phyloP scores from a whole-genome alignment of 2,797 vertebrate genomes.

The Characodon lateralis region DNA sequence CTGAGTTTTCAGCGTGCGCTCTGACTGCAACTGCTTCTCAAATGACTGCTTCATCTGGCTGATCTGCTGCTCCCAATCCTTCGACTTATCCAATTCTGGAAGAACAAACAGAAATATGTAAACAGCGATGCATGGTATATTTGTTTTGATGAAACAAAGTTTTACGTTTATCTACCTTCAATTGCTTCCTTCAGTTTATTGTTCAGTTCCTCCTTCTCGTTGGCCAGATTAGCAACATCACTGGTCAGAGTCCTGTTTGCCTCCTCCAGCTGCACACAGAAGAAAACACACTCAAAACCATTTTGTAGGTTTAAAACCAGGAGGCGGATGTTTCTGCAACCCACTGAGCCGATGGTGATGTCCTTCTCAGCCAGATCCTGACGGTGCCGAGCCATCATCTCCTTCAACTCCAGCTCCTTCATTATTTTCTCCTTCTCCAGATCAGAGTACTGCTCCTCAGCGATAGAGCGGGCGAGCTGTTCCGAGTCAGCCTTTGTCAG shows the following conservation, averaged over 20 bases:
- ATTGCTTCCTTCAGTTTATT: constrained; percentile 88
- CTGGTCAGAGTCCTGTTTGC: constrained; percentile 94
- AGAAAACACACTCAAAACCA: constrained; percentile 6
- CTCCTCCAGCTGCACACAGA: constrained; percentile 88
- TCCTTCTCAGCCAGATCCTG: constrained; percentile 95
- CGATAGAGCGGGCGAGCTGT: constrained; percentile 95
- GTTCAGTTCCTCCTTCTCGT: constrained; percentile 96
- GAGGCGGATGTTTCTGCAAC: constrained; percentile 40
- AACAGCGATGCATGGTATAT: background rate
- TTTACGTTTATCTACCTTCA: constrained; percentile 55
- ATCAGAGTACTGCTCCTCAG: constrained; percentile 96
- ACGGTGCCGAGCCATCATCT: constrained; percentile 96
- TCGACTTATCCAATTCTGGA: constrained; percentile 86
- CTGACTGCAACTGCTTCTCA: constrained; percentile 94
- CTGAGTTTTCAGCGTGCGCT: constrained; percentile 97
- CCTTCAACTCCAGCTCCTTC: constrained; percentile 98
- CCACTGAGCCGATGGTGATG: constrained; percentile 91
- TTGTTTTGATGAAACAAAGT: background rate
- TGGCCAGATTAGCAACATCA: constrained; percentile 95
- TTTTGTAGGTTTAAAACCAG: background rate
- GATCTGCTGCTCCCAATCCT: constrained; percentile 89
- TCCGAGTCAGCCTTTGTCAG: constrained; percentile 96
- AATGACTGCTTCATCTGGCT: constrained; percentile 86
- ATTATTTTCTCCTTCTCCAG: constrained; percentile 99
- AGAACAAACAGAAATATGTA: background rate